These are phyloP conservation scores for Philypnodon macrostomus DNA, from an alignment of 2,797 vertebrate species.

Conservation along the genomic window DNA sequence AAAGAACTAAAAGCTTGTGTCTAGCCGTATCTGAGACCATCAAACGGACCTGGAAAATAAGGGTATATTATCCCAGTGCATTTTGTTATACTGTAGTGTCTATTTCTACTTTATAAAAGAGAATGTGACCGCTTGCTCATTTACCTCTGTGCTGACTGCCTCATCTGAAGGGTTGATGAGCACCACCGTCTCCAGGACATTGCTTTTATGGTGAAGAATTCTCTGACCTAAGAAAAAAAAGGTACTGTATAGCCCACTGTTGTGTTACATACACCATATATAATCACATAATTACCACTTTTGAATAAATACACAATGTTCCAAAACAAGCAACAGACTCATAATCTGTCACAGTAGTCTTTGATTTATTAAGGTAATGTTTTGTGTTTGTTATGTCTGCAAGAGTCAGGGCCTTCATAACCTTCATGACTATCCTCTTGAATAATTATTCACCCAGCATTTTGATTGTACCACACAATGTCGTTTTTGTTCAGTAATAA, in stretches of 20 bases:
- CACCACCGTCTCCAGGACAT: conserved; percentile 93
- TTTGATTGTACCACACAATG: too few relatives aligned
- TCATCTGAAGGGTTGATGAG: conserved; percentile 97
- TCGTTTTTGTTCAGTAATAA: conserved; percentile 7
- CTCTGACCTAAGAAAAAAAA: conserved; percentile 84
- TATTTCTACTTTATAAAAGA: conserved; percentile 44
- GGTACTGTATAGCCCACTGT: neutral
- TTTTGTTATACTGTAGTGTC: neutral
- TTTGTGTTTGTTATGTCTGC: conserved; percentile 11
- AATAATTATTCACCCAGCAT: too few relatives aligned
- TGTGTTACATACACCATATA: neutral
- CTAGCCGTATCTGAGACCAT: conserved; percentile 94
- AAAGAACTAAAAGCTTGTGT: conserved; percentile 92
- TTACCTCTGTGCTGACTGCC: conserved; percentile 93
- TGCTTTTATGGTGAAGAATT: conserved; percentile 97
- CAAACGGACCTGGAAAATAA: conserved; percentile 82
- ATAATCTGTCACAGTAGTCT: conserved; percentile 27
- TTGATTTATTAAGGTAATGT: conserved; percentile 44
- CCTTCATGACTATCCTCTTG: neutral
- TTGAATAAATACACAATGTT: too few relatives aligned
- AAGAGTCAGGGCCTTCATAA: neutral
- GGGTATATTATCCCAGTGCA: neutral
- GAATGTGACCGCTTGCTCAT: conserved; percentile 47
- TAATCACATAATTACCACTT: too few relatives aligned
- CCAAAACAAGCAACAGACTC: conserved; percentile 17